A percentile compares a stretch with the other conserved stretches of the same genome.
These are phyloP conservation scores for Hypocryptadius cinnamomeus DNA, from an alignment of 2,113 vertebrate genomes.

Conservation along the genomic window DNA sequence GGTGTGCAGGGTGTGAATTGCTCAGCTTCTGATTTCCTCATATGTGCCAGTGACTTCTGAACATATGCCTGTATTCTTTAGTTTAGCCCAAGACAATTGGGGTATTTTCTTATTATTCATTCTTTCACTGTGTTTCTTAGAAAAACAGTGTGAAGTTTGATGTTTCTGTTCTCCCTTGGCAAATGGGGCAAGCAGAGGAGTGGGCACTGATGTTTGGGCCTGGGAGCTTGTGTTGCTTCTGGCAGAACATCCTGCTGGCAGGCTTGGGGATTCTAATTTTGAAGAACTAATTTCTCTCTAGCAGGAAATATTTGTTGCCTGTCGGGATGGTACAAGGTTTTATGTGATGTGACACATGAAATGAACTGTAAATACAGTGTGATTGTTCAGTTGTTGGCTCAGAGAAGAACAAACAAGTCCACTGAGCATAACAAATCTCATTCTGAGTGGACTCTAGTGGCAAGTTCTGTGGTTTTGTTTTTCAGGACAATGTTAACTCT, in stretches of 20 bases:
- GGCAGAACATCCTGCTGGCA: background rate
- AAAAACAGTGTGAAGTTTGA: background rate
- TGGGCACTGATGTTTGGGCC: background rate
- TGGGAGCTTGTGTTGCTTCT: background rate
- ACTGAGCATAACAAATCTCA: conserved; percentile 26
- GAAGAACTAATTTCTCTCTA: background rate
- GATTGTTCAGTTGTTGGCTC: conserved; percentile 30
- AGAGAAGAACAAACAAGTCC: conserved; percentile 40
- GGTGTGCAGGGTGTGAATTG: background rate
- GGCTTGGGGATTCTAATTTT: background rate
- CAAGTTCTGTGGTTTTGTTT: conserved; percentile 49
- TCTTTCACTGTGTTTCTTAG: background rate
- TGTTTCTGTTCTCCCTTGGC: background rate
- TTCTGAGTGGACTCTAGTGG: conserved; percentile 26
- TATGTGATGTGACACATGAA: conserved; percentile 21
- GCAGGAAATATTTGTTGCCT: conserved; percentile 10
- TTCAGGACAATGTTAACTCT: conserved; percentile 92
- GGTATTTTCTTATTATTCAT: background rate
- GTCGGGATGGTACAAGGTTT: background rate
- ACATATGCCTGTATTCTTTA: background rate
- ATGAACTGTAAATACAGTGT: conserved; percentile 29
- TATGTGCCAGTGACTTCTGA: background rate
- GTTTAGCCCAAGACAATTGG: background rate
- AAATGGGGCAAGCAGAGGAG: background rate
- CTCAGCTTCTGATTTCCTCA: background rate